A percentile compares a stretch with the other conserved stretches of the same genome.
Evolutionary conservation across 2,797 vertebrate species (phyloP).

Genomic region (Brachyalestes nurse): DNA sequence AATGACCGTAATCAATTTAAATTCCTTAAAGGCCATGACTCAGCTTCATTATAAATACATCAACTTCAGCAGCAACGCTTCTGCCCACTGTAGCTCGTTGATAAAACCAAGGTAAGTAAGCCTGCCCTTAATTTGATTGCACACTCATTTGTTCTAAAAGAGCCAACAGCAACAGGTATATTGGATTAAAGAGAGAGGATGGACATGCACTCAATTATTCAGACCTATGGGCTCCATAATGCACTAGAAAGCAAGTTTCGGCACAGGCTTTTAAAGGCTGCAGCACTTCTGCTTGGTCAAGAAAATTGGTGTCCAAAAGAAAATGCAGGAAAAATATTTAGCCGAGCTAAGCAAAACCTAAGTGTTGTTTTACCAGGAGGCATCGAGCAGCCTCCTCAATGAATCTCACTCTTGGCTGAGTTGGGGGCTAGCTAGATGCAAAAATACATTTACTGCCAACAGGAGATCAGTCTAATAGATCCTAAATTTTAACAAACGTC

Average conservation of each 20-base stretch:
- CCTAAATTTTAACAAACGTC: constrained; percentile 42
- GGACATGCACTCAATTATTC: constrained; percentile 73
- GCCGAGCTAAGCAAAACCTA: constrained; percentile 75
- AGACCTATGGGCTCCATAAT: constrained; percentile 75
- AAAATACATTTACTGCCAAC: constrained; percentile 36
- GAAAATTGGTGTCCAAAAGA: constrained; percentile 67
- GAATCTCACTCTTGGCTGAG: constrained; percentile 40
- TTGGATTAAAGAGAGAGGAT: constrained; percentile 71
- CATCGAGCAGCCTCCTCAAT: constrained; percentile 30
- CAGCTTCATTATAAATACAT: constrained; percentile 63
- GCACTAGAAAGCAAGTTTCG: constrained; percentile 80
- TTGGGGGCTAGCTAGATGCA: constrained; percentile 5
- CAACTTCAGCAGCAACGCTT: constrained; percentile 60
- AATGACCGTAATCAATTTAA: constrained; percentile 54
- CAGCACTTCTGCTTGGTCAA: constrained; percentile 79
- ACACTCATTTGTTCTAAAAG: constrained; percentile 78
- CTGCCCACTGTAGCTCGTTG: constrained; percentile 55
- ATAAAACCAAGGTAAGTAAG: constrained; percentile 73
- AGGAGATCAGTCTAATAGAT: constrained; percentile 33
- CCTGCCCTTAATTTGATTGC: constrained; percentile 73
- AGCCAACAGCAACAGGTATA: constrained; percentile 76
- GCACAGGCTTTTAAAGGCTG: constrained; percentile 77
- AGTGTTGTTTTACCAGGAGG: constrained; percentile 65
- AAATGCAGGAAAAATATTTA: constrained; percentile 59
- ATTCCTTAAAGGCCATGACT: constrained; percentile 64